phyloP scores from a whole-genome alignment of 2,888 invertebrate genomes.

The Laothoe populi region DNA sequence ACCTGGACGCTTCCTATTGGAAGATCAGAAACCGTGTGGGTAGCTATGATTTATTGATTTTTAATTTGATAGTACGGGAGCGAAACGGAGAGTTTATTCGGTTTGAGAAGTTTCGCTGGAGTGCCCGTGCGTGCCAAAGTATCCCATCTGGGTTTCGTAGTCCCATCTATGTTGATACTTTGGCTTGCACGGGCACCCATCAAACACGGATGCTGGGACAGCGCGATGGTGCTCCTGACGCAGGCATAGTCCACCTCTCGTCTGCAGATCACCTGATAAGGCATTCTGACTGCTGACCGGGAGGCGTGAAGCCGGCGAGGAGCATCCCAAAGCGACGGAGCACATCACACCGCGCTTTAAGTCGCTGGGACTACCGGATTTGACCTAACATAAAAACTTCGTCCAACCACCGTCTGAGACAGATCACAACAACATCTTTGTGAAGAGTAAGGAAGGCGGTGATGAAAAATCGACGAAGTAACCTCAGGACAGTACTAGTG shows the following conservation, averaged over 20 bases:
- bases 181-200: conserved; percentile 6
- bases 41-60: conserved; percentile 2
- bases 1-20: not conserved
- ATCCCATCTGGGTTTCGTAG: not conserved
- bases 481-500: not conserved
- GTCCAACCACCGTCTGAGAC: not conserved
- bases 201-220: not conserved
- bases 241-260: not conserved
- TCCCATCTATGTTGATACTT: not conserved
- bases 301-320: not conserved
- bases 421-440: not conserved
- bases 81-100: not conserved
- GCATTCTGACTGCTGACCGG: not conserved
- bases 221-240: conserved; percentile 7
- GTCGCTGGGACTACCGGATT: conserved; percentile 4
- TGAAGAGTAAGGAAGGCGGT: not conserved
- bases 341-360: not conserved
- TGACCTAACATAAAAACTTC: not conserved
- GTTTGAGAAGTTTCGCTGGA: not conserved
- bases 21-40: not conserved
- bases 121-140: conserved; percentile 1
- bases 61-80: not conserved
- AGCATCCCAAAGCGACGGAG: not conserved
- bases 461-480: not conserved
- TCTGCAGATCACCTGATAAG: not conserved